Percentiles rank a stretch among this genome's conserved stretches.
Conservation (phyloP, 2,113 vertebrate genomes). For the Indicator maculatus region DNA sequence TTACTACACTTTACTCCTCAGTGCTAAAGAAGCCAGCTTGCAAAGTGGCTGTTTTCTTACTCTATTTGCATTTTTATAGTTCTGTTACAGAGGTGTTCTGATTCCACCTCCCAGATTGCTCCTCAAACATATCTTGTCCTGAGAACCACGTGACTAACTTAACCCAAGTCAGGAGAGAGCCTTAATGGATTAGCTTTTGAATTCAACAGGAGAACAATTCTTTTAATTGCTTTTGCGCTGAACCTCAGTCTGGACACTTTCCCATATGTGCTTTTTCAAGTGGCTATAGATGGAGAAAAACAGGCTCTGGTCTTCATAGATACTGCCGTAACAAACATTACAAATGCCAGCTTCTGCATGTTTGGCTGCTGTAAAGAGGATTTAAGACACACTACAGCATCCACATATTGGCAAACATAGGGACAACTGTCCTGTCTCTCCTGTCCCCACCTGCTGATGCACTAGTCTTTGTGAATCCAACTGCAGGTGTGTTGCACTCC, state of each 20-base stretch:
- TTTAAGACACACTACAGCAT: background rate
- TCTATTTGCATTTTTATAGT: background rate
- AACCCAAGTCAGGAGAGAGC: background rate
- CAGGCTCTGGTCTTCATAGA: background rate
- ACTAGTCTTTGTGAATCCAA: background rate
- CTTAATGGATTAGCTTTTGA: background rate
- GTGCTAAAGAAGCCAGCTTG: background rate
- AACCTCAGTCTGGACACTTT: background rate
- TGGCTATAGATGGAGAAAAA: background rate
- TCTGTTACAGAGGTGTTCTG: background rate
- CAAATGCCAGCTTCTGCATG: background rate
- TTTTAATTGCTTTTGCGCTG: background rate
- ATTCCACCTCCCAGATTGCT: background rate
- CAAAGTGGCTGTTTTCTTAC: background rate
- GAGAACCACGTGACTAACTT: background rate
- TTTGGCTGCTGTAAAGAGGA: background rate
- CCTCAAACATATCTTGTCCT: background rate
- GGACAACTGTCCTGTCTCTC: background rate
- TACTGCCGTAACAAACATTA: background rate
- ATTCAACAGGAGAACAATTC: background rate
- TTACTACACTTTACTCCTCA: background rate
- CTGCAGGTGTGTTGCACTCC: background rate
- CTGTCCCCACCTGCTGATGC: background rate
- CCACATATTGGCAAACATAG: background rate
- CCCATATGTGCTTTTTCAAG: background rate